Evolutionary conservation across 1,140 invertebrate genomes (phyloP).

Genomic region (Chlorops oryzae): DNA sequence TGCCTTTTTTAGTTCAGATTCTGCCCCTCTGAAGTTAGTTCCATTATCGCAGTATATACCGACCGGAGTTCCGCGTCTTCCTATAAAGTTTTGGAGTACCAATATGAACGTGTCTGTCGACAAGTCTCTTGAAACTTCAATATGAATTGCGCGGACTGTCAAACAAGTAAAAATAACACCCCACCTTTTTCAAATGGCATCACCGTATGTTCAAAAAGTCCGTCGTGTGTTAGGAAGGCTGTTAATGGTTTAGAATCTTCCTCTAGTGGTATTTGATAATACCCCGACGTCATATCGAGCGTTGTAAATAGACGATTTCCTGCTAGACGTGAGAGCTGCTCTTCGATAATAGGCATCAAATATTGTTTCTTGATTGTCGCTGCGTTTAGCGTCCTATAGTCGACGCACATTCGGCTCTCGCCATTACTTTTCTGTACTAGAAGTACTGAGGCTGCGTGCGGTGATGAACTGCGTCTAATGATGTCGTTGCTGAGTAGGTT

Average conservation of each 20-base stretch:
- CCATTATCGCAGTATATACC: no score
- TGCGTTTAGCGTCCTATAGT: constrained; percentile 5
- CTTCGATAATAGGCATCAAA: constrained; percentile 3
- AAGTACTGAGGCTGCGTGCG: constrained; percentile 37
- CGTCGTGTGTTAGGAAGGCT: constrained; percentile 22
- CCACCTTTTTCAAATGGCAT: constrained; percentile 52
- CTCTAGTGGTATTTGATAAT: constrained; percentile 4
- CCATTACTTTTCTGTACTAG: constrained; percentile 50
- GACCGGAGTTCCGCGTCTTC: no score
- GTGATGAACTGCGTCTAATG: constrained; percentile 29
- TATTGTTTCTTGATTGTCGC: not conserved
- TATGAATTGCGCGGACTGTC: no score
- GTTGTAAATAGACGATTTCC: constrained; percentile 1
- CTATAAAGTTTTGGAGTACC: no score
- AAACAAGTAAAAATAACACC: no score
- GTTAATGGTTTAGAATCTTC: constrained; percentile 11
- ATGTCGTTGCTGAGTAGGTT: constrained; percentile 37
- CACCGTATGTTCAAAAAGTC: constrained; percentile 31
- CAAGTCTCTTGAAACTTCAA: no score
- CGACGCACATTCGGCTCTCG: constrained; percentile 2
- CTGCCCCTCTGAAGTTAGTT: no score
- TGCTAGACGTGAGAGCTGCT: constrained; percentile 1
- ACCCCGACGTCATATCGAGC: constrained; percentile 3
- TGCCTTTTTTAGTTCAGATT: no score
- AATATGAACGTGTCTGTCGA: no score